These are phyloP conservation scores for Enteromius unitaeniatus DNA, from an alignment of 2,797 vertebrate species.

Conservation along the genomic window DNA sequence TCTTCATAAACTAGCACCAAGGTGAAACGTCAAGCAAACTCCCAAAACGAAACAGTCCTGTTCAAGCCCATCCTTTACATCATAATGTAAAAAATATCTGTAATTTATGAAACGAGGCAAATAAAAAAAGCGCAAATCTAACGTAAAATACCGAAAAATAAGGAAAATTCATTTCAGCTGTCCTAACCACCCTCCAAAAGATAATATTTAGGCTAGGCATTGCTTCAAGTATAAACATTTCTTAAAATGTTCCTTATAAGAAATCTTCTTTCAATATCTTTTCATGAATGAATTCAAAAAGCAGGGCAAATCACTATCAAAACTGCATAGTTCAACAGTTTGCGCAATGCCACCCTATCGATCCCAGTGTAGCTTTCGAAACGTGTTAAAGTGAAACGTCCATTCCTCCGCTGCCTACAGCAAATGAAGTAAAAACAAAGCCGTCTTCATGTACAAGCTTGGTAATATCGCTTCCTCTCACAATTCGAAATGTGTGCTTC, in stretches of 20 bases:
- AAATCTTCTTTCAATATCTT: neutral
- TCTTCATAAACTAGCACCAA: constrained; percentile 56
- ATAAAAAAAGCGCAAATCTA: constrained; percentile 56
- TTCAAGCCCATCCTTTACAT: constrained; percentile 9
- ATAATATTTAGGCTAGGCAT: constrained; percentile 63
- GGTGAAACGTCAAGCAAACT: constrained; percentile 34
- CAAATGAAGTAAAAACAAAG: constrained; percentile 4
- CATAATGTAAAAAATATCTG: constrained; percentile 15
- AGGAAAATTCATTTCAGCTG: constrained; percentile 27
- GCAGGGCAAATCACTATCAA: constrained; percentile 65
- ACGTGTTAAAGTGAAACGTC: constrained; percentile 14
- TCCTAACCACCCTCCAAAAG: constrained; percentile 53
- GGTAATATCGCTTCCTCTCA: constrained; percentile 8
- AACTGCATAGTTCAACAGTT: constrained; percentile 79
- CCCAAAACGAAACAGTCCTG: neutral
- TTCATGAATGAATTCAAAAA: constrained; percentile 21
- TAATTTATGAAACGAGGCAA: constrained; percentile 37
- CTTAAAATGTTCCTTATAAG: constrained; percentile 6
- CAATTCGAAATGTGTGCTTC: constrained; percentile 51
- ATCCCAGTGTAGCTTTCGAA: constrained; percentile 18
- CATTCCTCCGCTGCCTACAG: constrained; percentile 22
- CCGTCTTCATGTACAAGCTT: constrained; percentile 19
- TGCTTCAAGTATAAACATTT: constrained; percentile 49
- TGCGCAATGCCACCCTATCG: constrained; percentile 57
- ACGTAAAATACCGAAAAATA: constrained; percentile 65